phyloP scores from a whole-genome alignment of 2,888 invertebrate species.

The Xestia rhomboidea region DNA sequence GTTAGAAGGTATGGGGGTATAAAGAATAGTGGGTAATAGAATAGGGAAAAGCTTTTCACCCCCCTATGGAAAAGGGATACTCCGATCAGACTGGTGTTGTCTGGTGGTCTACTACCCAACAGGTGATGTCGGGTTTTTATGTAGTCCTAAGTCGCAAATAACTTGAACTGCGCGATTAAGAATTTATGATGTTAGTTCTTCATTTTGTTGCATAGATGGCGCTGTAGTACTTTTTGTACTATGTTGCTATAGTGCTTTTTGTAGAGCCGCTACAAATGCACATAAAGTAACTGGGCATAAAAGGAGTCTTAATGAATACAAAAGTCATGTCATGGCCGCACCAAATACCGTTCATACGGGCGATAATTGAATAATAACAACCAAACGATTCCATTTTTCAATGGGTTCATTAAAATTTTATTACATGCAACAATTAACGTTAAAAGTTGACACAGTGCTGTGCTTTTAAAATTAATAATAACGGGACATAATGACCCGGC shows the following conservation, averaged over 20 bases:
- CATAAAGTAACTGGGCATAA: slow-evolving; percentile 23
- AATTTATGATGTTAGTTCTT: too few relatives aligned
- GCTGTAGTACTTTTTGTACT: too few relatives aligned
- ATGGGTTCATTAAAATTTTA: slow-evolving; percentile 79
- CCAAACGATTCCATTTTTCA: slow-evolving; percentile 75
- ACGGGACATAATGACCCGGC: slow-evolving; percentile 54
- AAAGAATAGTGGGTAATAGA: too few relatives aligned
- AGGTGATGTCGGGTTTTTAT: too few relatives aligned
- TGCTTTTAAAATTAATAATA: slow-evolving; percentile 58
- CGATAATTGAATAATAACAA: slow-evolving; percentile 80
- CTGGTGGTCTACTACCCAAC: too few relatives aligned
- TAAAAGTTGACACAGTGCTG: slow-evolving; percentile 56
- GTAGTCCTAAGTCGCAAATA: too few relatives aligned
- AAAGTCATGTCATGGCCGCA: slow-evolving; percentile 36
- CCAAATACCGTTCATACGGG: slow-evolving; percentile 70
- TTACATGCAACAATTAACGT: slow-evolving; percentile 68
- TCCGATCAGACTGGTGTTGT: too few relatives aligned
- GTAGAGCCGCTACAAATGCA: not conserved
- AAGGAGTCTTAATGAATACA: slow-evolving; percentile 24
- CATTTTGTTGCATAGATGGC: too few relatives aligned
- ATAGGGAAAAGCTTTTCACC: too few relatives aligned
- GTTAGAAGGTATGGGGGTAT: not conserved
- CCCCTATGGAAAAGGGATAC: too few relatives aligned
- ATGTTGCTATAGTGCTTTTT: too few relatives aligned
- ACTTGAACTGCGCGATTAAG: too few relatives aligned